Percentiles rank a stretch among this genome's conserved stretches.
phyloP scores from a whole-genome alignment of 2,113 vertebrate species.

The Equus przewalskii region DNA sequence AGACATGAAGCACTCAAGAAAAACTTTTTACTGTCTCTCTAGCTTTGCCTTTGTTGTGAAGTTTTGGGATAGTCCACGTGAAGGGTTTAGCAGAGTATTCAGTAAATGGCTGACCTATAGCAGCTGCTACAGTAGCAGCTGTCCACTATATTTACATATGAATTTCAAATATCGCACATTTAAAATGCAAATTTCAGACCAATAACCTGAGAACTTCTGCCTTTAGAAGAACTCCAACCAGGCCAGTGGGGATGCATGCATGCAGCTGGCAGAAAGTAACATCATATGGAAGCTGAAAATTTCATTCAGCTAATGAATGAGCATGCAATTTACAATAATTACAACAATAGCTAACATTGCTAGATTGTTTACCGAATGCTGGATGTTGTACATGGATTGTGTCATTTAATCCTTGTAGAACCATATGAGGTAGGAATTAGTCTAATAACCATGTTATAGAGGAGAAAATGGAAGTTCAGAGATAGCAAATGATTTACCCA shows the following conservation, averaged over 20 bases:
- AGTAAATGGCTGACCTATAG: neutral
- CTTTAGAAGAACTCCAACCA: neutral
- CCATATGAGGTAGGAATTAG: neutral
- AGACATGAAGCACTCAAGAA: too few species aligned
- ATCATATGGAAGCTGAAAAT: neutral
- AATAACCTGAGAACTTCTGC: neutral
- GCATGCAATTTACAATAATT: neutral
- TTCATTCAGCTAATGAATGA: constrained; percentile 37
- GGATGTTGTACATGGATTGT: neutral
- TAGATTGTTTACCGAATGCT: constrained; percentile 31
- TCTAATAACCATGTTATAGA: neutral
- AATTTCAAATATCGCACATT: neutral
- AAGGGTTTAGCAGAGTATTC: neutral
- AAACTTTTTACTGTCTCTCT: neutral
- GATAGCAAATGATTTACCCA: neutral
- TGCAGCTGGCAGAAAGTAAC: constrained; percentile 4
- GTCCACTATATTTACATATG: too few species aligned
- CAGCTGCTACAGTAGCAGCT: neutral
- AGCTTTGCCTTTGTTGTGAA: neutral
- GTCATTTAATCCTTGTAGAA: neutral
- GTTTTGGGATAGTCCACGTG: neutral
- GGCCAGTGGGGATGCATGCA: neutral
- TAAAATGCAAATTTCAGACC: neutral
- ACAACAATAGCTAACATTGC: neutral
- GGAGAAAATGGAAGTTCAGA: neutral